Evolutionary conservation across 1,140 invertebrate species (phyloP).

Genomic region (Thaumatotibia leucotreta): DNA sequence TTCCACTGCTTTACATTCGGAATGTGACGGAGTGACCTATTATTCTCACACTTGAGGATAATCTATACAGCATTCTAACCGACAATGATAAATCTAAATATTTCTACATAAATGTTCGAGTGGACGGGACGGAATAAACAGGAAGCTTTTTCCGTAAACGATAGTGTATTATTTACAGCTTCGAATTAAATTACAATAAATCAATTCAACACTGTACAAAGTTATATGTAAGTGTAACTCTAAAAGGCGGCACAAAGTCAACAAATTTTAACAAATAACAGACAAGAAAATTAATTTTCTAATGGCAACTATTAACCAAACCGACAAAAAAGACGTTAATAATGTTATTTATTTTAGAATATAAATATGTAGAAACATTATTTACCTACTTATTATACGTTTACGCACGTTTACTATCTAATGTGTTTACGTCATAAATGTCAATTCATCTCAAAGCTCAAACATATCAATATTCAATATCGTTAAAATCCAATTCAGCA

Average conservation of each 20-base stretch:
- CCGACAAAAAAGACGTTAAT: not conserved
- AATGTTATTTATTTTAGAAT: not conserved
- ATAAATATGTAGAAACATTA: no score
- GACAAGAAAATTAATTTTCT: not conserved
- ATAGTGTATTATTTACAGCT: not conserved
- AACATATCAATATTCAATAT: not conserved
- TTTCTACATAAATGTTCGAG: constrained; percentile 3
- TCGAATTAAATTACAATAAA: not conserved
- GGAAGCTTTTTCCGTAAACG: constrained; percentile 9
- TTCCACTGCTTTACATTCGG: not conserved
- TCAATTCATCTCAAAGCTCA: not conserved
- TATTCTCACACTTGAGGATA: not conserved
- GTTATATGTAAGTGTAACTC: no score
- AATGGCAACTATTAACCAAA: not conserved
- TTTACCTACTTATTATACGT: no score
- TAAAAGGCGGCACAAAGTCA: not conserved
- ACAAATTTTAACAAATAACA: not conserved
- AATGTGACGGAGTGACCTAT: constrained; percentile 5
- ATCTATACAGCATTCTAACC: not conserved
- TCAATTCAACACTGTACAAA: no score
- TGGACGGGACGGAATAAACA: not conserved
- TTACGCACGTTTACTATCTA: no score
- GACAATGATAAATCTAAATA: constrained; percentile 1
- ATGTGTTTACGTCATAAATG: not conserved
- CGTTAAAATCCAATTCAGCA: not conserved